These are phyloP conservation scores for Helleia helle DNA, from an alignment of 2,888 invertebrate species.

Conservation along the genomic window DNA sequence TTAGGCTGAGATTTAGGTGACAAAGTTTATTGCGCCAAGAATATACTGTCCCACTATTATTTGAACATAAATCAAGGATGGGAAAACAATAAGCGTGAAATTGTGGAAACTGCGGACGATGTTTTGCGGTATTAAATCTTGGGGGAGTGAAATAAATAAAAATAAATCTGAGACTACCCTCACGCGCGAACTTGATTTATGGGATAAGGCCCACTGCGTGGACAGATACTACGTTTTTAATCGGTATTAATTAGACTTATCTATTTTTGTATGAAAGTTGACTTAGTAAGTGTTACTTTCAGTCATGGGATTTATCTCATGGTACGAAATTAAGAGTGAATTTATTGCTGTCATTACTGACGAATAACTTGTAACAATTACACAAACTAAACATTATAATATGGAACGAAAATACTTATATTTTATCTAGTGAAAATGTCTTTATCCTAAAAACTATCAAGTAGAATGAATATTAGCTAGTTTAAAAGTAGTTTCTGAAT, in stretches of 20 bases:
- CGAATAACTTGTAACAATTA: no score
- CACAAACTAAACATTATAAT: no score
- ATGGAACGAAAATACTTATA: no score
- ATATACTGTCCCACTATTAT: conserved; percentile 68
- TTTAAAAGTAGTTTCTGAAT: no score
- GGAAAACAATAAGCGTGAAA: conserved; percentile 75
- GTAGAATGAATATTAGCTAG: no score
- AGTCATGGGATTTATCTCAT: no score
- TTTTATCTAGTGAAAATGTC: no score
- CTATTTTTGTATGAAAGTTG: no score
- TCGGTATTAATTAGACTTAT: conserved; percentile 43
- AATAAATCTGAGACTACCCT: conserved; percentile 63
- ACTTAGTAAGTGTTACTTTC: no score
- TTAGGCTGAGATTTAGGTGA: conserved; percentile 70
- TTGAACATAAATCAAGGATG: conserved; percentile 69
- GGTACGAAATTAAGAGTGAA: no score
- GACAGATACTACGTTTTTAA: conserved; percentile 31
- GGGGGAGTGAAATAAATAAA: conserved; percentile 72
- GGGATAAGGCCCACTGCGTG: conserved; percentile 27
- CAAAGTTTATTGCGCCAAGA: conserved; percentile 70
- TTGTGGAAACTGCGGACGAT: conserved; percentile 70
- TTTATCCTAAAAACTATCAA: no score
- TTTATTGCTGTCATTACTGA: no score
- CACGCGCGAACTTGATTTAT: conserved; percentile 65
- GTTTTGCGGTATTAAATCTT: conserved; percentile 68